phyloP scores from a whole-genome alignment of 1,140 invertebrate species.

The Drosophila punjabiensis region DNA sequence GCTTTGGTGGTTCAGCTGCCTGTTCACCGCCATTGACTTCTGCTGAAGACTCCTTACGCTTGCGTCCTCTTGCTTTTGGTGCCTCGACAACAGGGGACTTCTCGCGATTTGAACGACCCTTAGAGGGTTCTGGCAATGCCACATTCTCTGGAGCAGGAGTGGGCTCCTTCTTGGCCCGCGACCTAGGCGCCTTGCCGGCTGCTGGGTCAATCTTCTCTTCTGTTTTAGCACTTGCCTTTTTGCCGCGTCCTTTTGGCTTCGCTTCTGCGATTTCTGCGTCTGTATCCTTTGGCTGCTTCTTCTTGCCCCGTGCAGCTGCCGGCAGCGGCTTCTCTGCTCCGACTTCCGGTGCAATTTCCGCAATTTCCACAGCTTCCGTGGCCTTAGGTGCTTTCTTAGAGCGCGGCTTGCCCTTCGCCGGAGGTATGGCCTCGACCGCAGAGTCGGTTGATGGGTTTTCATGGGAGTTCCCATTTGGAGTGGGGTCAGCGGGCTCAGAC shows the following conservation, averaged over 20 bases:
- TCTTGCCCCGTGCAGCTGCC: conserved; percentile 47
- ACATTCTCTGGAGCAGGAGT: conserved; percentile 29
- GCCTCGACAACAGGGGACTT: conserved; percentile 18
- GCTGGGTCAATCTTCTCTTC: conserved; percentile 23
- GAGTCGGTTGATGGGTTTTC: conserved; percentile 4
- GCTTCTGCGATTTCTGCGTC: conserved; percentile 11
- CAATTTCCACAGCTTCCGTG: conserved; percentile 9
- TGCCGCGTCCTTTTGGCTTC: conserved; percentile 54
- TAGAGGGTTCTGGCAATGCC: conserved; percentile 18
- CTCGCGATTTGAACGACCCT: conserved; percentile 17
- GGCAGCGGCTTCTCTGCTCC: conserved; percentile 16
- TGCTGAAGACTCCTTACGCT: conserved; percentile 40
- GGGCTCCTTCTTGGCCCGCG: conserved; percentile 46
- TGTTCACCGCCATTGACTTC: not conserved
- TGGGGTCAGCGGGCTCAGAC: conserved; percentile 18
- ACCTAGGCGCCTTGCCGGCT: conserved; percentile 22
- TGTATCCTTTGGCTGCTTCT: conserved; percentile 27
- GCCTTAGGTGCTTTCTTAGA: conserved; percentile 35
- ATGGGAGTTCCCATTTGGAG: conserved; percentile 53
- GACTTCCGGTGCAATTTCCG: conserved; percentile 8
- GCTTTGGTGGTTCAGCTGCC: conserved; percentile 22
- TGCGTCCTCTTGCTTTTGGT: conserved; percentile 73
- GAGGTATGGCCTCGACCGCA: conserved; percentile 12
- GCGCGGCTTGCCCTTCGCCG: conserved; percentile 52
- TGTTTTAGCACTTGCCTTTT: conserved; percentile 40